Percentiles rank a stretch among this genome's conserved stretches.
Conservation (phyloP, 2,888 invertebrate genomes). For the Spisula solida region DNA sequence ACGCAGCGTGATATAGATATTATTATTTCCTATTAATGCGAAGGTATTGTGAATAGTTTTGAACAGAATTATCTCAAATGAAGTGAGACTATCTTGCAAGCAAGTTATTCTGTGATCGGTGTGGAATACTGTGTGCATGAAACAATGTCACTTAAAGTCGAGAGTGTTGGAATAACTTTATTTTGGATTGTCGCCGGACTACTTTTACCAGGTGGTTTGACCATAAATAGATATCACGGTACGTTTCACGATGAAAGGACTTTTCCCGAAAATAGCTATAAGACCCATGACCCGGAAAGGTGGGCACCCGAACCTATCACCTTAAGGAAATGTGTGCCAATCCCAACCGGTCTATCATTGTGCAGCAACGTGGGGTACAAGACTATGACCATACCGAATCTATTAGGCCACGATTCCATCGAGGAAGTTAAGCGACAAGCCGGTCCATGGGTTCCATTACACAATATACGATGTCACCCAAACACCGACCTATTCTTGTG, state of each 20-base stretch:
- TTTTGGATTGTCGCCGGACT: constrained; percentile 16
- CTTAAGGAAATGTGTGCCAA: constrained; percentile 89
- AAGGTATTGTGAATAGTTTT: neutral
- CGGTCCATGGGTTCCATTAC: constrained; percentile 90
- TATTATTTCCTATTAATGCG: constrained; percentile 15
- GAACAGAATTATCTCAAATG: constrained; percentile 3
- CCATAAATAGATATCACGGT: constrained; percentile 42
- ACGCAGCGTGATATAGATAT: constrained; percentile 13
- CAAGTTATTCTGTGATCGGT: neutral
- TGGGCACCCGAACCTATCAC: constrained; percentile 42
- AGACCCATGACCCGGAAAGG: constrained; percentile 60
- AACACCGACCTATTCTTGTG: constrained; percentile 91
- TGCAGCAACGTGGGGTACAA: constrained; percentile 90
- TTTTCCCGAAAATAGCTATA: constrained; percentile 23
- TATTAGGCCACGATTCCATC: constrained; percentile 90
- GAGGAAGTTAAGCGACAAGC: constrained; percentile 89
- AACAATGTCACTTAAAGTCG: constrained; percentile 14
- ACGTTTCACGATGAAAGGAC: constrained; percentile 49
- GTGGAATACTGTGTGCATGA: neutral
- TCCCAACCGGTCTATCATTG: constrained; percentile 90
- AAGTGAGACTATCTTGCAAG: constrained; percentile 10
- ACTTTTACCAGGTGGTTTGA: constrained; percentile 17
- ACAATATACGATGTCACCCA: constrained; percentile 90
- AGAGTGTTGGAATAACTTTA: constrained; percentile 23
- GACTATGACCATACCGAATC: constrained; percentile 90